Conservation (phyloP, 2,888 invertebrate species). For the Crioceris asparagi region DNA sequence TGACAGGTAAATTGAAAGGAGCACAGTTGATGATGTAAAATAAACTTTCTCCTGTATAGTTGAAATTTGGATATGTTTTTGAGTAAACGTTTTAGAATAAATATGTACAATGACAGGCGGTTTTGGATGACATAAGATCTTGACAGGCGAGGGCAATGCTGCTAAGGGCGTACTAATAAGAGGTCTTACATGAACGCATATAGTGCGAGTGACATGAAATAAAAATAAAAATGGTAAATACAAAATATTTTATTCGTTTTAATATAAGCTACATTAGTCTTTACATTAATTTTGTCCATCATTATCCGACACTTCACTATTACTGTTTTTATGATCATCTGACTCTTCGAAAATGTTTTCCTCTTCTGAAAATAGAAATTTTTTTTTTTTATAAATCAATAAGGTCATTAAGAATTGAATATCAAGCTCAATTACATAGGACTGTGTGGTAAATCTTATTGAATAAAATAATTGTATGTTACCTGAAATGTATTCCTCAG, state of each 20-base stretch:
- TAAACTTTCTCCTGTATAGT: too few species aligned
- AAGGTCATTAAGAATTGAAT: constrained; percentile 4
- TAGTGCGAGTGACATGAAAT: too few species aligned
- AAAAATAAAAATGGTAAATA: too few species aligned
- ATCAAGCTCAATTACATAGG: constrained; percentile 8
- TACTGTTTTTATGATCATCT: constrained; percentile 7
- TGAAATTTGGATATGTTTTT: too few species aligned
- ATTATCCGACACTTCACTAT: neutral
- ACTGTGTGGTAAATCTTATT: constrained; percentile 4
- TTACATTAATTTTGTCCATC: neutral
- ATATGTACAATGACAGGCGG: too few species aligned
- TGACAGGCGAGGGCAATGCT: too few species aligned
- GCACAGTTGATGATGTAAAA: too few species aligned
- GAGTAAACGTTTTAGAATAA: too few species aligned
- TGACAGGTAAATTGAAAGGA: too few species aligned
- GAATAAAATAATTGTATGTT: constrained; percentile 7
- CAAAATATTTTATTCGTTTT: neutral
- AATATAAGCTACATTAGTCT: neutral
- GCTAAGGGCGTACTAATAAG: too few species aligned
- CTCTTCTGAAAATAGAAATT: constrained; percentile 4
- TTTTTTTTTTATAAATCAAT: constrained; percentile 4
- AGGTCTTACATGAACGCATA: too few species aligned
- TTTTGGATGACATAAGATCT: too few species aligned
- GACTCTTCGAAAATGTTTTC: constrained; percentile 4
- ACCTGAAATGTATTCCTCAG: constrained; percentile 8